Percentiles rank a stretch among this genome's conserved stretches.
These are phyloP conservation scores for Globicephala melas DNA, from an alignment of 2,113 vertebrate species.

Conservation along the genomic window DNA sequence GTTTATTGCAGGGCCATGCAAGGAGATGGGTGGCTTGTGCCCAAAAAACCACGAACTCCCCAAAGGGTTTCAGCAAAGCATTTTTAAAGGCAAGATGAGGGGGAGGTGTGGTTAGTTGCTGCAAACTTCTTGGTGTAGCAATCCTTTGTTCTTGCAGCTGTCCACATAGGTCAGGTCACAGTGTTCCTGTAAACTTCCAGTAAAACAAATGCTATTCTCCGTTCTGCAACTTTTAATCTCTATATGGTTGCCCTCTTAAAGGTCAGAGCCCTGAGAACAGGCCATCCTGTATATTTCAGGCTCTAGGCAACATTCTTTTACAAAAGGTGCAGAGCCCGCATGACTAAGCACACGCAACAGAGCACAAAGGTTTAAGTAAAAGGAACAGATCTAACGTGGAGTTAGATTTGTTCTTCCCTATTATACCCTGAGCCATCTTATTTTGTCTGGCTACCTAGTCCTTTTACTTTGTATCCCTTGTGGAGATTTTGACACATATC, in stretches of 20 bases:
- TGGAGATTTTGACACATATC: background rate
- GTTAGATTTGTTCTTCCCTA: background rate
- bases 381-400: background rate
- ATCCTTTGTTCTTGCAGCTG: background rate
- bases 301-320: background rate
- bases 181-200: fast-evolving
- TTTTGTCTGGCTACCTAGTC: background rate
- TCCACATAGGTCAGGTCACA: background rate
- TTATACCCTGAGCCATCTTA: background rate
- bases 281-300: background rate
- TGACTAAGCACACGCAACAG: background rate
- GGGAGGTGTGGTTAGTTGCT: background rate
- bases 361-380: background rate
- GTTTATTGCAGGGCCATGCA: background rate
- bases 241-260: background rate
- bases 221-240: background rate
- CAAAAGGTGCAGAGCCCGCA: background rate
- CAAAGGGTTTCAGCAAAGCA: background rate
- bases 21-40: background rate
- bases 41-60: background rate
- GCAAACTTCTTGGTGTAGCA: background rate
- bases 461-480: background rate
- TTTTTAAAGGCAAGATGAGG: background rate
- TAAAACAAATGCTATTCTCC: background rate
- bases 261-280: background rate